A percentile compares a stretch with the other conserved stretches of the same genome.
Evolutionary conservation across 2,113 vertebrate genomes (phyloP).

Genomic region (Spilogale gracilis): DNA sequence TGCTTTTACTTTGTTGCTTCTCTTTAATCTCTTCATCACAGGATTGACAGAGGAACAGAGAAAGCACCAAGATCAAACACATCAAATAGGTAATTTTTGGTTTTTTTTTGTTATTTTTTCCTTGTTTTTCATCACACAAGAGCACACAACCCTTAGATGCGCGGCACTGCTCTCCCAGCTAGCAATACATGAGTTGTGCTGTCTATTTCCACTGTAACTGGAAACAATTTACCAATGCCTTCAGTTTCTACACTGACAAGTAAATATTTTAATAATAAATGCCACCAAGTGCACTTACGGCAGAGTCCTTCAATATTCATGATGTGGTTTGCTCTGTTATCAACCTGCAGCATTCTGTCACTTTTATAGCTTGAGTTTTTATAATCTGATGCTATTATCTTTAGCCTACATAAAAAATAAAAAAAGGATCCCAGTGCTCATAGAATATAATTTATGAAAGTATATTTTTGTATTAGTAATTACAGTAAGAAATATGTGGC

Average conservation of each 20-base stretch:
- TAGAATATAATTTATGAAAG: slow-evolving; percentile 54
- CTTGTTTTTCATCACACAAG: slow-evolving; percentile 47
- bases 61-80: slow-evolving; percentile 73
- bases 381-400: slow-evolving; percentile 64
- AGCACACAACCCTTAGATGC: not conserved
- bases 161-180: not conserved
- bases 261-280: slow-evolving; percentile 72
- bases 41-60: slow-evolving; percentile 74
- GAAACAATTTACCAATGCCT: not conserved
- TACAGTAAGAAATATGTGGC: slow-evolving; percentile 56
- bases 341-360: slow-evolving; percentile 59
- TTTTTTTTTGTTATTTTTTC: not conserved
- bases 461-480: slow-evolving; percentile 60
- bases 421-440: slow-evolving; percentile 18
- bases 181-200: not conserved
- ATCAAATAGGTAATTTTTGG: slow-evolving; percentile 68
- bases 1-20: slow-evolving; percentile 68
- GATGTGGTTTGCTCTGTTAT: slow-evolving; percentile 25
- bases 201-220: not conserved
- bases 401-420: slow-evolving; percentile 31
- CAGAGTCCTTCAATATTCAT: slow-evolving; percentile 68
- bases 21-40: slow-evolving; percentile 81
- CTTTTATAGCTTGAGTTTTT: slow-evolving; percentile 64
- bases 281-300: not conserved
- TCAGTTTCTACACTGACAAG: not conserved